These are phyloP conservation scores for Pseudopipra pipra DNA, from an alignment of 2,113 vertebrate genomes.

Conservation along the genomic window DNA sequence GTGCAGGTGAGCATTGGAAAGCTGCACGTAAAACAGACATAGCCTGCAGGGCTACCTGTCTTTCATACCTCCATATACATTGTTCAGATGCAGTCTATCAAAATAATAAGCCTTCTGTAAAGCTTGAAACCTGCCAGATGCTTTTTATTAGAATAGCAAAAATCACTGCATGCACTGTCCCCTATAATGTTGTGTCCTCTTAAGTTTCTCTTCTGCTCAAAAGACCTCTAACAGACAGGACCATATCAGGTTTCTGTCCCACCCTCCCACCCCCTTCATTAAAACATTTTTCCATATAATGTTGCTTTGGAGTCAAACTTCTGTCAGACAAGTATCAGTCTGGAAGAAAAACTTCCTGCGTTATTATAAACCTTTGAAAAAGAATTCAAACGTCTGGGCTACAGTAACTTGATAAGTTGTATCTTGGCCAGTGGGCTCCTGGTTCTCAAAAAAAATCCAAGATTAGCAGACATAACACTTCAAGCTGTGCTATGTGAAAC, in stretches of 20 bases:
- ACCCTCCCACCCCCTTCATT: not conserved
- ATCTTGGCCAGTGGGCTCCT: not conserved
- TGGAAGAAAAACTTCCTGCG: slow-evolving; percentile 42
- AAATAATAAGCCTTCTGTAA: not conserved
- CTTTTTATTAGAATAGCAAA: not conserved
- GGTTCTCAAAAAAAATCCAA: not conserved
- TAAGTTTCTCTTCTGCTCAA: not conserved
- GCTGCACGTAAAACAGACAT: not conserved
- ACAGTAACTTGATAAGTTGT: not conserved
- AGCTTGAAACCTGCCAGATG: not conserved
- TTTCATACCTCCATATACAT: not conserved
- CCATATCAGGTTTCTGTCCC: not conserved
- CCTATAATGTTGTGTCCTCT: not conserved
- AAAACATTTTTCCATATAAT: not conserved
- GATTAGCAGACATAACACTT: slow-evolving; percentile 35
- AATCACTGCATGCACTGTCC: not conserved
- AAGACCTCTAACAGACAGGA: not conserved
- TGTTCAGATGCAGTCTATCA: accelerated
- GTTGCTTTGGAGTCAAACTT: not conserved
- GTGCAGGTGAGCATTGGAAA: not conserved
- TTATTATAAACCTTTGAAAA: slow-evolving; percentile 18
- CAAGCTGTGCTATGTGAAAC: not conserved
- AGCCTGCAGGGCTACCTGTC: not conserved
- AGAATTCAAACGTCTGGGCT: slow-evolving; percentile 7
- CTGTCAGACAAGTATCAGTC: not conserved